Conservation (phyloP, 2,113 vertebrate genomes). For the Corythaixoides concolor region DNA sequence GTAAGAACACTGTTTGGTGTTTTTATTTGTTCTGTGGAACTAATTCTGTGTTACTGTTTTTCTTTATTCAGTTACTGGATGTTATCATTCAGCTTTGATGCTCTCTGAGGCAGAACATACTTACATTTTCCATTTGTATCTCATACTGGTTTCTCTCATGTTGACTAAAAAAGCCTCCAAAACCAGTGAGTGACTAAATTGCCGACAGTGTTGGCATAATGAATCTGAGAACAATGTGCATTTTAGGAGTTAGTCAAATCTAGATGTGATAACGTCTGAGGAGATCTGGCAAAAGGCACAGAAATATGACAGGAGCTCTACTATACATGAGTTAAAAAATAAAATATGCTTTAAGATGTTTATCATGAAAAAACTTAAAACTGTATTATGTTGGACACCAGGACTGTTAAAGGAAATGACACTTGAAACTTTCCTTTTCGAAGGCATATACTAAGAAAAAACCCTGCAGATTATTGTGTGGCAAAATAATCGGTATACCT, state of each 20-base stretch:
- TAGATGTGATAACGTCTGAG: neutral
- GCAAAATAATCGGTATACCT: neutral
- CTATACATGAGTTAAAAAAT: neutral
- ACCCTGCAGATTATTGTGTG: neutral
- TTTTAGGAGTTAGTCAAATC: neutral
- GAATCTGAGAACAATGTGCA: neutral
- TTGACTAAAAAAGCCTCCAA: neutral
- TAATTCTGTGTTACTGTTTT: neutral
- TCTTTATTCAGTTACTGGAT: neutral
- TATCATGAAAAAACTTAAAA: neutral
- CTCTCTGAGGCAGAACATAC: neutral
- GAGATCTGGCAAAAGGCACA: neutral
- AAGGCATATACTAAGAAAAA: neutral
- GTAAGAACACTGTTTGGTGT: accelerated
- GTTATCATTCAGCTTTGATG: neutral
- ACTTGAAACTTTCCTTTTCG: neutral
- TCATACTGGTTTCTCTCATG: neutral
- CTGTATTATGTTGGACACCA: neutral
- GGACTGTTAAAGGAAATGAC: neutral
- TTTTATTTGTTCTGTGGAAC: neutral
- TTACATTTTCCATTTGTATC: neutral
- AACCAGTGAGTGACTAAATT: neutral
- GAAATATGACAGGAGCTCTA: neutral
- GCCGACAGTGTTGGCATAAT: neutral
- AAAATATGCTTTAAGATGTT: neutral